Conservation (phyloP, 2,797 vertebrate genomes). For the Ficedula albicollis region DNA sequence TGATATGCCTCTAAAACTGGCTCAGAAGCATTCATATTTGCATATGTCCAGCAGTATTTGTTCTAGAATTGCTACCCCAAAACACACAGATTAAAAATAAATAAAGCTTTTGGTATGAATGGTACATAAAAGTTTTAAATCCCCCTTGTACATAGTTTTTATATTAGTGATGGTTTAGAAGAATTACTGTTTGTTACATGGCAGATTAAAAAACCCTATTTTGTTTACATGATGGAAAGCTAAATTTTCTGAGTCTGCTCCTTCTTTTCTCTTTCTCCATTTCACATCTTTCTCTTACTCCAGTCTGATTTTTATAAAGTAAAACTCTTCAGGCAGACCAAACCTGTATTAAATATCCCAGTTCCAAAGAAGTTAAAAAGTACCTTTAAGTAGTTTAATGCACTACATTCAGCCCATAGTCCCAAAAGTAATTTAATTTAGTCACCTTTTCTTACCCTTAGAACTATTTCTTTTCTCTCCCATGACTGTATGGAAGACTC, state of each 20-base stretch:
- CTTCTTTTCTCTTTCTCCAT: background rate
- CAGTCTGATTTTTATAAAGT: background rate
- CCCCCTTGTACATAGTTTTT: background rate
- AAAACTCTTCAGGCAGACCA: background rate
- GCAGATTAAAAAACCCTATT: background rate
- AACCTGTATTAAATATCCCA: background rate
- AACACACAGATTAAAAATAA: background rate
- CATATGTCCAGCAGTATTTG: background rate
- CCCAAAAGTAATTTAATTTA: conserved; percentile 29
- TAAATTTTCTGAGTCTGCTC: background rate
- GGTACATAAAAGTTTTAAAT: background rate
- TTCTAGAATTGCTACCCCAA: background rate
- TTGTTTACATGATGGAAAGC: background rate
- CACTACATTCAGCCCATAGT: background rate
- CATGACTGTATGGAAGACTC: background rate
- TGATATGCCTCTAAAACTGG: background rate
- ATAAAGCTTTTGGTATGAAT: background rate
- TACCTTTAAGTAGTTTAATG: background rate
- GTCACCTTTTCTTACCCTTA: conserved; percentile 10
- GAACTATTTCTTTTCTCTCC: background rate
- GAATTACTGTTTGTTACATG: background rate
- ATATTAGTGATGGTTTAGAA: background rate
- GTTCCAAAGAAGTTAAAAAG: conserved; percentile 27
- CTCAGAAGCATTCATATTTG: background rate
- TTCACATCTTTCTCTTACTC: background rate